Base-by-base conservation (phyloP, 2,888 invertebrate genomes). In the Argyresthia albistria region DNA sequence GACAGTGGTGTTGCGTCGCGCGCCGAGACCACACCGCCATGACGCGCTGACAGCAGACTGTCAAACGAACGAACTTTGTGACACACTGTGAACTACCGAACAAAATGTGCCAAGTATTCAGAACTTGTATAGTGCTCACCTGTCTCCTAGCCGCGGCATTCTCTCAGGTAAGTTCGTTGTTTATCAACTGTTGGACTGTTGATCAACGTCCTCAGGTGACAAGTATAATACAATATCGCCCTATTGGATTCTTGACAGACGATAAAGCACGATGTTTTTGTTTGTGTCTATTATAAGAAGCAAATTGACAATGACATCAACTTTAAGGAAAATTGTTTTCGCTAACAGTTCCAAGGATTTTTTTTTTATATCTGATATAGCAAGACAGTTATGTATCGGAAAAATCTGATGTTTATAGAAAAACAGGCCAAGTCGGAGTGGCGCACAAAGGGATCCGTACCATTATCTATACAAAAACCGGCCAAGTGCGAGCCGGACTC, bases 1-100 rank as follows among this genome's bases (percentile, higher is more conserved):
- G 15, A 62, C 84, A 86, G 86, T 87, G 77, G 75, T 68, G 73
- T 73, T 76, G 65, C 67, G 73, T 66, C 66, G 69, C 75, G 78
- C 80, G 76, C 69, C 54, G 67, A 65, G 74, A 72, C 66, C 76
- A 75, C 76, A 71, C 72, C 76, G 74, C 71, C 68, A 84, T 83
- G 69, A 54, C 64, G 72, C 75, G 69, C 67, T 83, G 66, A 80
- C 67, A 65, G 11, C 58, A 59, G 56, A 47, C 51, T 66, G 69
- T 68, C 69, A 70, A 67, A 65, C 56, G 53, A 51, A 53, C 62
- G 61, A 61, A 62, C 58, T 60, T 49, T 55, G 55, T 55, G 53
- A 58, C 16, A 56, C 14, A 51, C 15, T 46, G 50, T 50, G 51
- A 45, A 51, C 65, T 58, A 64, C 60, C 52, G 48, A 52, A 52